Evolutionary conservation across 1,140 invertebrate genomes (phyloP), one percentile per base, ranked within the genome.

Genomic region (Lordiphosa mommai): DNA sequence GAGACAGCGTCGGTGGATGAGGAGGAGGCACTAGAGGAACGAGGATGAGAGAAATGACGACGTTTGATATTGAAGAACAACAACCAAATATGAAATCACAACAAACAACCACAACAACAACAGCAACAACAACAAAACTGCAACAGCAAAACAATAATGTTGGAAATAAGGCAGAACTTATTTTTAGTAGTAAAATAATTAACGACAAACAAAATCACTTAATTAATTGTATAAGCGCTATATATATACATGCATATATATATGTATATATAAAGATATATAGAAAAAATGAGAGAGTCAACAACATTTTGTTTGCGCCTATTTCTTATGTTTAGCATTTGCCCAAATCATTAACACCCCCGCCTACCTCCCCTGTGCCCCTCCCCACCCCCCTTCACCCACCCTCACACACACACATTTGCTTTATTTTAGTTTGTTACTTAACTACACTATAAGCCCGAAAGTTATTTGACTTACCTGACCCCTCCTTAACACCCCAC

Each of bases 121-220:
- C 64, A 72, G 59, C 67, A 48, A 30, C 13, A 61, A 27, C 47
- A 51, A 23, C 23, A 53, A 70, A 68, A 58, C 48, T 65, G 72
- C 36, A 74, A 74, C 52, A 37, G 58, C 70, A 74, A 34, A 82
- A 82, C 74, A 80, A 80, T 82, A 80, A 82, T n/a, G 71, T 76
- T 80, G 71, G 44, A 72, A 82, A 72, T 72, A 82, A 82, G 67
- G 56, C 72, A 53, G 48, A 76, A 76, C 73, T 84, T 76, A 82
- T 71, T 67, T 84, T 76, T 72, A 84, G 63, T 82, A 82, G 61
- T 82, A 53, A 72, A 80, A 82, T 80, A 70, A 80, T 74, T 41
- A 66, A 73, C 40, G 49, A 55, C 23, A 27, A 65, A 43, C 40
- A 30, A 49, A 67, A 72, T 59, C 61, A 74, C 77, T 72, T 69